Conservation (phyloP, 2,888 invertebrate genomes). For the Gymnosoma rotundatum region DNA sequence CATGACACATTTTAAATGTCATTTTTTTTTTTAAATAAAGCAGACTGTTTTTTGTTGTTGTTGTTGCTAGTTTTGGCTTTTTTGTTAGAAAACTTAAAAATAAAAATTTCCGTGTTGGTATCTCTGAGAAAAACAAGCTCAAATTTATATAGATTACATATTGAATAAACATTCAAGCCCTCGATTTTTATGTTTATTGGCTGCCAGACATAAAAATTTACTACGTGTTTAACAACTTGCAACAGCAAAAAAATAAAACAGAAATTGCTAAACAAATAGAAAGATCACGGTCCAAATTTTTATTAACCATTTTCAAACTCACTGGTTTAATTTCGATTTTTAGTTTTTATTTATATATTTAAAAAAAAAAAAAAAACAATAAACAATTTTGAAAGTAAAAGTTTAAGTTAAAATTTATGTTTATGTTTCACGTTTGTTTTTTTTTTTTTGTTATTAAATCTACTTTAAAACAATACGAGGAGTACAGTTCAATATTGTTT, state of each 20-base stretch:
- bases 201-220: slow-evolving; percentile 62
- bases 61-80: too few relatives aligned
- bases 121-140: slow-evolving; percentile 3
- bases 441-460: slow-evolving; percentile 28
- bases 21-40: slow-evolving; percentile 38
- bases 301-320: slow-evolving; percentile 58
- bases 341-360: slow-evolving; percentile 7
- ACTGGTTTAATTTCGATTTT: slow-evolving; percentile 42
- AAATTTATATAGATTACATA: slow-evolving; percentile 41
- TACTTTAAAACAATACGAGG: slow-evolving; percentile 33
- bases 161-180: slow-evolving; percentile 56
- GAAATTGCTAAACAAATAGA: slow-evolving; percentile 18
- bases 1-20: slow-evolving; percentile 69
- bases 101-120: slow-evolving; percentile 62
- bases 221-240: slow-evolving; percentile 68
- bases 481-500: slow-evolving; percentile 48
- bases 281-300: slow-evolving; percentile 44
- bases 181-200: slow-evolving; percentile 65
- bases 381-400: slow-evolving; percentile 67
- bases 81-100: neutral
- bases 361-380: slow-evolving; percentile 25
- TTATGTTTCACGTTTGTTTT: slow-evolving; percentile 40
- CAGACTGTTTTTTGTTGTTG: neutral
- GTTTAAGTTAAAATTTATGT: slow-evolving; percentile 67
- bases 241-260: slow-evolving; percentile 28